Evolutionary conservation across 2,797 vertebrate genomes (phyloP).

Genomic region (Pseudomugil tenellus): DNA sequence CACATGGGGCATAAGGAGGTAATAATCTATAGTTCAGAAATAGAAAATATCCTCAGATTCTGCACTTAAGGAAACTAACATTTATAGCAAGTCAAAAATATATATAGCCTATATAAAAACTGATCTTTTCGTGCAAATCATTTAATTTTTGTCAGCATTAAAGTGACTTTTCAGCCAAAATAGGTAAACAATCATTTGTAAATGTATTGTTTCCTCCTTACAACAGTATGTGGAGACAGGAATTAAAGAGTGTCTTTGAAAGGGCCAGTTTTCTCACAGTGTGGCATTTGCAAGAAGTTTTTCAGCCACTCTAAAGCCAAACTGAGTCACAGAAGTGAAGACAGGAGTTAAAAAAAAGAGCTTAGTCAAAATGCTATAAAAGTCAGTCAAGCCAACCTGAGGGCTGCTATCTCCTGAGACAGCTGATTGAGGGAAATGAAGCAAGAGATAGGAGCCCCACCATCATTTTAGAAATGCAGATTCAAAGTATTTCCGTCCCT

Average conservation of each 20-base stretch:
- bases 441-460: slow-evolving; percentile 34
- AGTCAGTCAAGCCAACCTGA: slow-evolving; percentile 48
- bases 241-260: not conserved
- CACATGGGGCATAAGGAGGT: too few relatives aligned
- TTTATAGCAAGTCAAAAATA: too few relatives aligned
- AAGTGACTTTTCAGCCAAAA: too few relatives aligned
- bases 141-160: too few relatives aligned
- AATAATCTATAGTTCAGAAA: too few relatives aligned
- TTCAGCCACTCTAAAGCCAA: slow-evolving; percentile 9
- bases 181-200: not conserved
- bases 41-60: too few relatives aligned
- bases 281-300: not conserved
- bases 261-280: not conserved
- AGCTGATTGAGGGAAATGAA: slow-evolving; percentile 58
- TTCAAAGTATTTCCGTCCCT: slow-evolving; percentile 26
- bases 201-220: not conserved
- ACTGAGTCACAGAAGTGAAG: slow-evolving; percentile 29
- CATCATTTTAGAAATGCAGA: slow-evolving; percentile 47
- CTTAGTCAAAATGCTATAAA: slow-evolving; percentile 38
- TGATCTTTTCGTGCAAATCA: too few relatives aligned
- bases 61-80: too few relatives aligned
- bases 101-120: too few relatives aligned
- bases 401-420: slow-evolving; percentile 37
- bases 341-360: slow-evolving; percentile 17
- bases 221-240: not conserved